A percentile compares a stretch with the other conserved stretches of the same genome.
Evolutionary conservation across 35 echinoderm and acorn worm species (phyloP).

Genomic region (Eucidaris tribuloides): DNA sequence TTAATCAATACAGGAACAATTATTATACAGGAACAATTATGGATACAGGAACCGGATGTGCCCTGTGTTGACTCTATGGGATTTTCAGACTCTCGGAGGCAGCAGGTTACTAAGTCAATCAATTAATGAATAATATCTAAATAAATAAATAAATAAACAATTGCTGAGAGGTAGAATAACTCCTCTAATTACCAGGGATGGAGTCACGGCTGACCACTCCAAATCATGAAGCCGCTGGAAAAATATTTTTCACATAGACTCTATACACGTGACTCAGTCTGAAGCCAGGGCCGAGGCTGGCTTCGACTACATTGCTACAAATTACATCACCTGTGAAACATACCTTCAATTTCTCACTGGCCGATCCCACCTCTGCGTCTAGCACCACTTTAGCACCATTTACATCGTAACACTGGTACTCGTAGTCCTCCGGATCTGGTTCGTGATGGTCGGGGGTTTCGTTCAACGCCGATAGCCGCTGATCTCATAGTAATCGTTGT

Average conservation of each 20-base stretch:
- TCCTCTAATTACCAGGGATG: too few species aligned
- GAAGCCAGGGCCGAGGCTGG: too few species aligned
- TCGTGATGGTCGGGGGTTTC: slow-evolving; percentile 47
- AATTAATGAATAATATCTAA: too few species aligned
- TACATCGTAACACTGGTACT: slow-evolving; percentile 60
- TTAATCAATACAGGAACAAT: not conserved
- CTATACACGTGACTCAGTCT: too few species aligned
- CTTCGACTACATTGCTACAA: not conserved
- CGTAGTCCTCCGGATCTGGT: slow-evolving; percentile 82
- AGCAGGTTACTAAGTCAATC: too few species aligned
- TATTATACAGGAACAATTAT: too few species aligned
- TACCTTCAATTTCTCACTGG: slow-evolving; percentile 70
- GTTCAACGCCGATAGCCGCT: slow-evolving; percentile 65
- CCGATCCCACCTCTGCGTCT: slow-evolving; percentile 33
- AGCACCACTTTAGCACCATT: slow-evolving; percentile 49
- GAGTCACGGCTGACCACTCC: too few species aligned
- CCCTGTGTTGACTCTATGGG: too few species aligned
- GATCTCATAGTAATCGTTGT: slow-evolving; percentile 69
- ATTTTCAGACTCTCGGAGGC: too few species aligned
- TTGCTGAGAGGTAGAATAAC: too few species aligned
- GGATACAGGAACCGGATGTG: too few species aligned
- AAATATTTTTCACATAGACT: not conserved
- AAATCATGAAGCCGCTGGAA: not conserved
- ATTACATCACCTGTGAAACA: not conserved
- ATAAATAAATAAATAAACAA: too few species aligned